A percentile compares a stretch with the other conserved stretches of the same genome.
Conservation (phyloP, 2,888 invertebrate genomes). For the Maniola hyperantus region DNA sequence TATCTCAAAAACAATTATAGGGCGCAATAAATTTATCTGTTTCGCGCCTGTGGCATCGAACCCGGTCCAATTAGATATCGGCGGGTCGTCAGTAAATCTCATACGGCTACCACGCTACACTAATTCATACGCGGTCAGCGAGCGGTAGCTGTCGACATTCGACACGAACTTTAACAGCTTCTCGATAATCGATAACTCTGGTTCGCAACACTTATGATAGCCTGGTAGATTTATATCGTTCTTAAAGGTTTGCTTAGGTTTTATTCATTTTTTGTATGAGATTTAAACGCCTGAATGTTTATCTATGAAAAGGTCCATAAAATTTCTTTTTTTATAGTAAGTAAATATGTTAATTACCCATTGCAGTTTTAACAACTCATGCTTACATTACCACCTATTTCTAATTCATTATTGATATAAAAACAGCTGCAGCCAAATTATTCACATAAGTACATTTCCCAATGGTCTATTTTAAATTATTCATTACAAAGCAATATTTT, state of each 20-base stretch:
- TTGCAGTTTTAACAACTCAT: slow-evolving; percentile 13
- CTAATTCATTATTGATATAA: slow-evolving; percentile 16
- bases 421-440: slow-evolving; percentile 30
- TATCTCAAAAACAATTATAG: slow-evolving; percentile 73
- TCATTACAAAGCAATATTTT: slow-evolving; percentile 36
- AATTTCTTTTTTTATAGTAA: too few relatives aligned
- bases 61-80: slow-evolving; percentile 76
- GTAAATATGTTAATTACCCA: not conserved
- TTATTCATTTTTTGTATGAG: not conserved
- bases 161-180: slow-evolving; percentile 68
- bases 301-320: too few relatives aligned
- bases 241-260: not conserved
- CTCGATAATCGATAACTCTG: slow-evolving; percentile 64
- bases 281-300: not conserved
- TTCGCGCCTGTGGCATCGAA: slow-evolving; percentile 76
- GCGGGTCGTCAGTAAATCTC: slow-evolving; percentile 77
- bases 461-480: slow-evolving; percentile 29
- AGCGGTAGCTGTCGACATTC: slow-evolving; percentile 68
- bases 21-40: slow-evolving; percentile 75
- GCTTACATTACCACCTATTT: not conserved
- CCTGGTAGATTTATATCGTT: slow-evolving; percentile 1
- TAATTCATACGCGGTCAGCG: slow-evolving; percentile 75
- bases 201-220: slow-evolving; percentile 46
- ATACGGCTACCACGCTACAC: slow-evolving; percentile 77
- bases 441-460: slow-evolving; percentile 26